Evolutionary conservation across 2,113 vertebrate genomes (phyloP).

Genomic region (Macrotis lagotis): DNA sequence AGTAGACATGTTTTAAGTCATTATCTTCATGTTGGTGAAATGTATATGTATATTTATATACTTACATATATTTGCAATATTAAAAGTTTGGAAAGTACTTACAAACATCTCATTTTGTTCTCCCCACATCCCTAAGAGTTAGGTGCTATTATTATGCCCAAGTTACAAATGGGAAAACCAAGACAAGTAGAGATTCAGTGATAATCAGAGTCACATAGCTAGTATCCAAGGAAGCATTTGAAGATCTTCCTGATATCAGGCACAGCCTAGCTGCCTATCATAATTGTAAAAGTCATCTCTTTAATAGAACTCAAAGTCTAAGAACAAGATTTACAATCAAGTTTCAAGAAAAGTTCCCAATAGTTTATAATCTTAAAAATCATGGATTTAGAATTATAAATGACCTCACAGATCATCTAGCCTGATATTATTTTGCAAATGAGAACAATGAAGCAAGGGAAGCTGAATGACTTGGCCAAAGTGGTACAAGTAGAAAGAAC

Average conservation of each 20-base stretch:
- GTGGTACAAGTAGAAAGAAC: background rate
- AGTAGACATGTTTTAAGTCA: too few relatives aligned
- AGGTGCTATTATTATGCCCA: background rate
- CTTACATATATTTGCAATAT: background rate
- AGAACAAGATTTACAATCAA: constrained; percentile 34
- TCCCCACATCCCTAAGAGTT: background rate
- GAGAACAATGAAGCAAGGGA: background rate
- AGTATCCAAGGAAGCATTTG: too few relatives aligned
- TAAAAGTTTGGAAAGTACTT: background rate
- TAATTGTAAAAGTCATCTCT: constrained; percentile 23
- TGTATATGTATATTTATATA: too few relatives aligned
- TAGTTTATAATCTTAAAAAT: background rate
- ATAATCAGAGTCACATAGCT: too few relatives aligned
- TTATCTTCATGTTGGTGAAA: background rate
- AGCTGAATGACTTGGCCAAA: background rate
- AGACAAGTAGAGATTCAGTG: too few relatives aligned
- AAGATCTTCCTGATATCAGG: too few relatives aligned
- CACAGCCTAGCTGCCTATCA: background rate
- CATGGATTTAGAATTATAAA: background rate
- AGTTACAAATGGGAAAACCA: background rate
- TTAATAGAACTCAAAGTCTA: constrained; percentile 1
- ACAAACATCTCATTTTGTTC: background rate
- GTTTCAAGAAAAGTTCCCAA: constrained; percentile 4
- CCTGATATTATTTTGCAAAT: background rate
- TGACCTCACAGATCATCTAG: constrained; percentile 12